These are phyloP conservation scores for Thymelicus lineola DNA, from an alignment of 2,888 invertebrate genomes.

Conservation along the genomic window DNA sequence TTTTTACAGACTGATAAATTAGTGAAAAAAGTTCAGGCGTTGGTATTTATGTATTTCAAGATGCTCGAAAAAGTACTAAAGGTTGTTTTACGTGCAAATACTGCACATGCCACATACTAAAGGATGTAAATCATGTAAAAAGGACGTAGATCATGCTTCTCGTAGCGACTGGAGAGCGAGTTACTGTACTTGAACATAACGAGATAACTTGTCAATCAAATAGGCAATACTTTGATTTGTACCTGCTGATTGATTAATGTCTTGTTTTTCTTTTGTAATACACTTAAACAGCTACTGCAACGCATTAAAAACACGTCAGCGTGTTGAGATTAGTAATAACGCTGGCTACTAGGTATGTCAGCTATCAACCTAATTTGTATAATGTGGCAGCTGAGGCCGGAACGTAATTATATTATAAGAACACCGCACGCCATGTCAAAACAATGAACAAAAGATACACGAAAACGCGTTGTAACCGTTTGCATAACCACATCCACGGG, in stretches of 20 bases:
- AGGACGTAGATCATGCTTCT: too few species aligned
- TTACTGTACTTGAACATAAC: too few species aligned
- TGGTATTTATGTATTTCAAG: too few species aligned
- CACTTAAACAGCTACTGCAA: background rate
- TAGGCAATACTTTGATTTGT: too few species aligned
- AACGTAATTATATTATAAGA: slow-evolving; percentile 25
- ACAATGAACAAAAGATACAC: slow-evolving; percentile 38
- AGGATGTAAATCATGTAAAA: too few species aligned
- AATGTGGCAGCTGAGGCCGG: background rate
- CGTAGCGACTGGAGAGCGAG: too few species aligned
- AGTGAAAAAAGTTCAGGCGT: too few species aligned
- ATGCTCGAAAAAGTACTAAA: too few species aligned
- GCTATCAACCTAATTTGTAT: slow-evolving; percentile 25
- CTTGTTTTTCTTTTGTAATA: background rate
- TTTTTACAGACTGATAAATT: too few species aligned
- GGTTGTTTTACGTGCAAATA: too few species aligned
- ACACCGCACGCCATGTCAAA: slow-evolving; percentile 26
- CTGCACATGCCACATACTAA: too few species aligned
- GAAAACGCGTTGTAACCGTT: slow-evolving; percentile 28
- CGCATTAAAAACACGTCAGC: slow-evolving; percentile 4
- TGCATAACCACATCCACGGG: slow-evolving; percentile 32
- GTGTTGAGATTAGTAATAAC: slow-evolving; percentile 3
- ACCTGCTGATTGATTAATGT: background rate
- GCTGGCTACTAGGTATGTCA: slow-evolving; percentile 25
- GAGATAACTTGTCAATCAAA: too few species aligned